These are phyloP conservation scores for Chaitophorus viminalis DNA, from an alignment of 2,888 invertebrate species.

Conservation along the genomic window DNA sequence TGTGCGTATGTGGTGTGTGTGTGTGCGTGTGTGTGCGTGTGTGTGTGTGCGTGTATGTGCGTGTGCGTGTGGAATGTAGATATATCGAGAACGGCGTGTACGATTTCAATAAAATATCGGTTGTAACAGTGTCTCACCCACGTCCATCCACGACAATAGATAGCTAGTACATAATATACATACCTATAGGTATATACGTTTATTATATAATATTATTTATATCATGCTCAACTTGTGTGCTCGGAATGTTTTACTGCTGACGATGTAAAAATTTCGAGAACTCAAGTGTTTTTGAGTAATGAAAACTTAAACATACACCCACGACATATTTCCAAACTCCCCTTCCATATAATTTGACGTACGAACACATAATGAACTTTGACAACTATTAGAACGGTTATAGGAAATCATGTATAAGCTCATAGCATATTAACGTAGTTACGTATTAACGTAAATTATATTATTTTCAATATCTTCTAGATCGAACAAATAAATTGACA, in stretches of 20 bases:
- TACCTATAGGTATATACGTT: too few relatives aligned
- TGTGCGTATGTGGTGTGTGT: too few relatives aligned
- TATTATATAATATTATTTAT: neutral
- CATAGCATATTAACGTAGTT: too few relatives aligned
- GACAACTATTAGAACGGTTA: neutral
- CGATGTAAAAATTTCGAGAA: conserved; percentile 20
- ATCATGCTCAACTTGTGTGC: neutral
- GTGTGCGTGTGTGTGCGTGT: too few relatives aligned
- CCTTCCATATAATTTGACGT: neutral
- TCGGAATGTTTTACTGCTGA: conserved; percentile 39
- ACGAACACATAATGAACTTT: neutral
- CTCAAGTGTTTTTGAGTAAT: conserved; percentile 14
- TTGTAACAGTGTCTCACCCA: neutral
- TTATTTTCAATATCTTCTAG: neutral
- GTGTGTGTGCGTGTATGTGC: too few relatives aligned
- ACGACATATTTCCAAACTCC: too few relatives aligned
- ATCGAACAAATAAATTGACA: too few relatives aligned
- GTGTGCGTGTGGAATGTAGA: neutral
- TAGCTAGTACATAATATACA: neutral
- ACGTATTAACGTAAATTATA: neutral
- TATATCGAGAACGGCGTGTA: neutral
- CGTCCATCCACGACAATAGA: neutral
- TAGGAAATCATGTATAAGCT: neutral
- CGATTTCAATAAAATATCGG: conserved; percentile 16
- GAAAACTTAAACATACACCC: neutral